These are phyloP conservation scores for Channa striata DNA, from an alignment of 2,797 vertebrate genomes.

Conservation along the genomic window DNA sequence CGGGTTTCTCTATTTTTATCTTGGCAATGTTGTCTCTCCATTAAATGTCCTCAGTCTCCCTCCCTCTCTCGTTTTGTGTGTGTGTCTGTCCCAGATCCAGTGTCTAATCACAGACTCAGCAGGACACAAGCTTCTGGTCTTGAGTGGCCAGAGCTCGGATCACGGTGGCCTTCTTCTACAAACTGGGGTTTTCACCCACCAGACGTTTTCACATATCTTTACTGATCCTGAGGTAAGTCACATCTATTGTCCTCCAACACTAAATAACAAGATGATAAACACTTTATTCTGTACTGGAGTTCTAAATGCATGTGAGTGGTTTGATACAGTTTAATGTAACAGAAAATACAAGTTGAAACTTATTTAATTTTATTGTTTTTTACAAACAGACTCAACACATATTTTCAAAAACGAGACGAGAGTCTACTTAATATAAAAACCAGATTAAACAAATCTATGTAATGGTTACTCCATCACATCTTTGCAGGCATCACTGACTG, in stretches of 20 bases:
- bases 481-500: conserved; percentile 29
- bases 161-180: conserved; percentile 95
- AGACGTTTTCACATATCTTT: conserved; percentile 89
- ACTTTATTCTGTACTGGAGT: not conserved
- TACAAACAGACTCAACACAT: too few relatives aligned
- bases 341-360: too few relatives aligned
- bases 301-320: too few relatives aligned
- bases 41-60: conserved; percentile 40
- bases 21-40: conserved; percentile 28
- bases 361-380: not conserved
- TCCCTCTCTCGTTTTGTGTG: conserved; percentile 9
- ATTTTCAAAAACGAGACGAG: too few relatives aligned
- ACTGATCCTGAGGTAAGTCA: conserved; percentile 89
- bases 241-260: not conserved
- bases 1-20: conserved; percentile 23
- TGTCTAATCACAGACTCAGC: conserved; percentile 91
- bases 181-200: conserved; percentile 90
- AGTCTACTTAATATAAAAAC: too few relatives aligned
- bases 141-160: conserved; percentile 95
- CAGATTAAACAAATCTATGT: too few relatives aligned
- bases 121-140: conserved; percentile 93
- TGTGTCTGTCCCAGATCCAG: conserved; percentile 86
- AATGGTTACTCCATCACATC: not conserved
- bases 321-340: too few relatives aligned
- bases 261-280: not conserved